Evolutionary conservation across 2,888 invertebrate genomes (phyloP), one percentile per base, ranked within the genome.

Genomic region (Tipula helvola): DNA sequence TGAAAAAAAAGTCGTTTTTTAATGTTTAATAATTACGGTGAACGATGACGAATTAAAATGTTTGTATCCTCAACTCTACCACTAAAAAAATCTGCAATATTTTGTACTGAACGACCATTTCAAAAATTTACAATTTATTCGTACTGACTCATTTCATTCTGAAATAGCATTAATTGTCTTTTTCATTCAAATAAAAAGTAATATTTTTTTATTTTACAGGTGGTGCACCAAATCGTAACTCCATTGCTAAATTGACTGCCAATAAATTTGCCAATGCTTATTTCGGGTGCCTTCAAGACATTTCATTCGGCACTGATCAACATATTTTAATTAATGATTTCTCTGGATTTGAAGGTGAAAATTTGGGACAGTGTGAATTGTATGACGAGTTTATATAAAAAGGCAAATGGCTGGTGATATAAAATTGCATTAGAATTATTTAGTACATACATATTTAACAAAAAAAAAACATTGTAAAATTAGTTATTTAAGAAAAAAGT

Each of bases 211-310:
- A 44, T 86, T 84, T 88, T 89, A 39, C 90, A 94, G 94, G 94
- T 89, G 94, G 94, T 85, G 92, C 93, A 88, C 92, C 93, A 42
- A 92, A 71, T 71, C 28, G 92, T 88, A 91, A 92, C 86, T 90
- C 90, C 47, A 90, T 92, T 89, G 91, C 90, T 88, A 90, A 88
- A 89, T 90, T 90, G 90, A 92, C 92, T 5, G 92, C 91, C 88
- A 92, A 92, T 88, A 90, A 92, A 71, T 94, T 93, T 89, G 92
- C 92, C 4, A 90, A 92, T 87, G 93, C 94, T 88, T 94, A 94
- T 89, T 93, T 93, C 89, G 94, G 94, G 87, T 94, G 94, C 89
- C 92, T 94, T 88, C 93, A 93, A 89, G 92, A 93, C 88, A 93
- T 94, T 89, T 92, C 93, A 86, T 93, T 92, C 87, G 91, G 91